phyloP scores from a whole-genome alignment of 2,888 invertebrate species.

The Macaria liturata region DNA sequence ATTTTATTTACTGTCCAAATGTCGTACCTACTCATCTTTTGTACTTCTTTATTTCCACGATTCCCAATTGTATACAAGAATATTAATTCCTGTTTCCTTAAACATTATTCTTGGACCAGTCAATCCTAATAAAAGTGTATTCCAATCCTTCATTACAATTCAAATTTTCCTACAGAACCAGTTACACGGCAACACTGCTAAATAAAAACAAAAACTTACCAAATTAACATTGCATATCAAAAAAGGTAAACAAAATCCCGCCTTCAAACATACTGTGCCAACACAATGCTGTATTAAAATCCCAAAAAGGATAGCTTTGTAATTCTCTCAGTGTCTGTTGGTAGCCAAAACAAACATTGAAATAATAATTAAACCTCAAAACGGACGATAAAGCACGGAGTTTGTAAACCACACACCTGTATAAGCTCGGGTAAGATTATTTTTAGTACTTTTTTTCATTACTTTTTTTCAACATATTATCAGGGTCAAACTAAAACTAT shows the following conservation, averaged over 20 bases:
- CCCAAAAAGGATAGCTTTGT: slow-evolving; percentile 42
- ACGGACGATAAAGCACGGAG: slow-evolving; percentile 56
- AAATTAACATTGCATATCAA: slow-evolving; percentile 17
- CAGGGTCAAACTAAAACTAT: no score
- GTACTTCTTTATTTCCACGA: no score
- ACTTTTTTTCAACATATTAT: no score
- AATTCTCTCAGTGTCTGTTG: slow-evolving; percentile 43
- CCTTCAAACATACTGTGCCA: slow-evolving; percentile 28
- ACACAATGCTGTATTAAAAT: slow-evolving; percentile 50
- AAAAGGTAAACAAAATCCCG: slow-evolving; percentile 28
- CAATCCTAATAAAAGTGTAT: no score
- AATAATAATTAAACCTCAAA: slow-evolving; percentile 59
- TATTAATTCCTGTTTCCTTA: no score
- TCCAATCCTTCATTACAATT: no score
- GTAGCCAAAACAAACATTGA: slow-evolving; percentile 54
- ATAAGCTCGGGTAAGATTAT: neutral
- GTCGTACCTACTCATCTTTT: no score
- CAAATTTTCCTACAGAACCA: no score
- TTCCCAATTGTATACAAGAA: no score
- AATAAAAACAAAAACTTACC: slow-evolving; percentile 5
- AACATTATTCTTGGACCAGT: no score
- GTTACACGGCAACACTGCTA: neutral
- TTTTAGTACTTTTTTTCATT: no score
- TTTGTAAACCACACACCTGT: slow-evolving; percentile 40
- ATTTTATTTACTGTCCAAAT: no score